Base-by-base conservation (phyloP, 1,140 invertebrate species). In the Coptotermes formosanus region DNA sequence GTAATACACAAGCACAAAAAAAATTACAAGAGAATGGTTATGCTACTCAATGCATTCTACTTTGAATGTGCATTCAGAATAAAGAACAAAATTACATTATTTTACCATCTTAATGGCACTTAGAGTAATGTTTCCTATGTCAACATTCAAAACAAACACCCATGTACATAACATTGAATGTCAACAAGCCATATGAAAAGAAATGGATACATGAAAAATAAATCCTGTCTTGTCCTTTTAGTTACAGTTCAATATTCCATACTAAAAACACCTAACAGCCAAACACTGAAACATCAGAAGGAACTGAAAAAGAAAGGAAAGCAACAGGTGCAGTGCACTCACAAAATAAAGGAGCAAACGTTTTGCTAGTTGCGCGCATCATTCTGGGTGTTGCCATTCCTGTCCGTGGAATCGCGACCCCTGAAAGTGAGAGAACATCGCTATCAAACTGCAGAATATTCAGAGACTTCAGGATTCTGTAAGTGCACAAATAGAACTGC, bases 181-280 rank as follows among this genome's bases (percentile, higher is more conserved):
- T 59, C 55, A 59, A 59, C 21, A 6, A 30, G 14, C 16, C 64
- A 30, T 11, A n/a, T 75, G 64, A n/a, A 75, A n/a, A 75, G 7
- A n/a, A 75, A 25, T 75, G 11, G 64, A 25, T 25, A 30, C n/a
- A 25, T 75, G 25, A 75, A 75, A 75, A 25, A 75, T 30, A 30
- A 9, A 75, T 75, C 59, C 19, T 23, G 16, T 55, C 9, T 30
- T 82, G 55, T 75, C 25, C 64, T 75, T 75, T 30, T 38, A 19
- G 59, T n/a, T 19, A 64, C 14, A 75, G 25, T 75, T 75, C 9
- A 75, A 1, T 19, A 55, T 75, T 30, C 25, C 64, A 75, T 75
- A 75, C 30, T n/a, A 75, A 75, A 75, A n/a, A 75, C 64, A 75
- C 64, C 64, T n/a, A 21, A 75, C 64, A 75, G 64, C 64, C 25